These are phyloP conservation scores for Drosophila sp. DNA, from an alignment of 1,140 invertebrate species.

Conservation along the genomic window DNA sequence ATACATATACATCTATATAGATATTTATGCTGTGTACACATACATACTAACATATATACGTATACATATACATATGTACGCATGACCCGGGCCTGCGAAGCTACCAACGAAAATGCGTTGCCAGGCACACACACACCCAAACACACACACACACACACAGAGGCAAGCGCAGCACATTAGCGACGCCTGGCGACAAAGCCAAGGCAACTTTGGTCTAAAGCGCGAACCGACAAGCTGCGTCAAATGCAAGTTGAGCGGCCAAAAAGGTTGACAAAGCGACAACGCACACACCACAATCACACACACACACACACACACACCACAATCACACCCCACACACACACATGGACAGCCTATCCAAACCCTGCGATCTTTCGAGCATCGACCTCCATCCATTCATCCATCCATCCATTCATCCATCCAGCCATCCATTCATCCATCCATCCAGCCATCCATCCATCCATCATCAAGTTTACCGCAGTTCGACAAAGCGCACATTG, in stretches of 20 bases:
- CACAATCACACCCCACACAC: conserved; percentile 2
- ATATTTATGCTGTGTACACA: no score
- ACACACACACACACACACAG: conserved; percentile 8
- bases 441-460: neutral
- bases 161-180: conserved; percentile 18
- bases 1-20: neutral
- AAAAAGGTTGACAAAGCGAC: conserved; percentile 40
- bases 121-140: conserved; percentile 15
- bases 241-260: conserved; percentile 25
- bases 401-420: neutral
- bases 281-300: conserved; percentile 4
- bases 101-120: conserved; percentile 42
- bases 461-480: neutral
- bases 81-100: conserved; percentile 4
- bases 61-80: conserved; percentile 1
- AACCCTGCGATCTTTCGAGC: neutral
- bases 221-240: conserved; percentile 27
- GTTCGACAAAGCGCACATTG: conserved; percentile 11
- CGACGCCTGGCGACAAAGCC: conserved; percentile 38
- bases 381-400: neutral
- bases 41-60: conserved; percentile 4
- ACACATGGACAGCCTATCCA: neutral
- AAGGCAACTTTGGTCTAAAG: conserved; percentile 45
- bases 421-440: neutral
- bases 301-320: neutral